Conservation (phyloP, 2,888 invertebrate genomes). For the Malacosoma neustria region DNA sequence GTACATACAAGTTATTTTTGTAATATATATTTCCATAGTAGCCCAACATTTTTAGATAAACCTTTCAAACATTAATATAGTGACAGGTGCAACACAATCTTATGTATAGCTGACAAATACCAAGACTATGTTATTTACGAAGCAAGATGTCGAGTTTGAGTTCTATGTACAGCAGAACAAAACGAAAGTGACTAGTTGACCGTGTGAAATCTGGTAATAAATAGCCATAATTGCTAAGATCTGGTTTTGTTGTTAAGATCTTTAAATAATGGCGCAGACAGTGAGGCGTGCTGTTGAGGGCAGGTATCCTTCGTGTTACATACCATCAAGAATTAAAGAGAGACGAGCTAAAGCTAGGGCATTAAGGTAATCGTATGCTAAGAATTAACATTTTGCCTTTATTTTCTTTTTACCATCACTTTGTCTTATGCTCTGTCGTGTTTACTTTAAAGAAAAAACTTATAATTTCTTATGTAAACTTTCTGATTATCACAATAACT, state of each 20-base stretch:
- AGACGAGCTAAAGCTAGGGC: slow-evolving; percentile 80
- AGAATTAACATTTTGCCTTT: slow-evolving; percentile 3
- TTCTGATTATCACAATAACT: neutral
- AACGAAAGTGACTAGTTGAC: slow-evolving; percentile 69
- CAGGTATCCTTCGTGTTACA: slow-evolving; percentile 85
- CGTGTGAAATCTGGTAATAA: slow-evolving; percentile 39
- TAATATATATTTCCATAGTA: no score
- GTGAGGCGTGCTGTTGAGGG: slow-evolving; percentile 82
- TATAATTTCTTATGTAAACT: slow-evolving; percentile 2
- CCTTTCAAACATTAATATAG: no score
- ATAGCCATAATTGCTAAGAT: slow-evolving; percentile 31
- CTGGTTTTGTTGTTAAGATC: slow-evolving; percentile 28
- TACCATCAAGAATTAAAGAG: slow-evolving; percentile 82
- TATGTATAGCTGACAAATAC: slow-evolving; percentile 1
- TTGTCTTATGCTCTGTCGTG: no score
- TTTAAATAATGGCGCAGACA: slow-evolving; percentile 87
- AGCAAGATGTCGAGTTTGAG: slow-evolving; percentile 64
- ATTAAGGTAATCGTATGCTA: slow-evolving; percentile 44
- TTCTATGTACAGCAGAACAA: slow-evolving; percentile 65
- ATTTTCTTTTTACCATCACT: no score
- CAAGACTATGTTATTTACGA: slow-evolving; percentile 24
- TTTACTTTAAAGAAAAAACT: no score
- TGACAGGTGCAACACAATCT: no score
- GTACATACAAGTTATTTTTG: no score
- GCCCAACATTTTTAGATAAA: no score